Percentiles rank a stretch among this genome's conserved stretches.
phyloP scores from a whole-genome alignment of 2,113 vertebrate genomes.

The Odontophorus gujanensis region DNA sequence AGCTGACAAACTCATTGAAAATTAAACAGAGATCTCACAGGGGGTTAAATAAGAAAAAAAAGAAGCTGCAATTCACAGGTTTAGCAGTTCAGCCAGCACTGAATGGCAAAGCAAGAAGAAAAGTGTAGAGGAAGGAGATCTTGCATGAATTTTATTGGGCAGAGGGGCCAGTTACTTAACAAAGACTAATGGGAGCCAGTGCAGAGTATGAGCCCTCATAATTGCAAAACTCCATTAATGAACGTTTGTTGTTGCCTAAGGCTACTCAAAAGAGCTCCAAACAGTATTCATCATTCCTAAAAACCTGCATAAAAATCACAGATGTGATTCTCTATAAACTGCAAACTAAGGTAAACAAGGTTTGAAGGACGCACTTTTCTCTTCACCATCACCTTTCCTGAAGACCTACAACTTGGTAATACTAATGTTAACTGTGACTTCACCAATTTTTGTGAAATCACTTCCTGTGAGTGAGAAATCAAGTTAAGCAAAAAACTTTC shows the following conservation, averaged over 20 bases:
- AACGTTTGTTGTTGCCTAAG: neutral
- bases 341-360: neutral
- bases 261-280: neutral
- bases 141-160: neutral
- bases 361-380: neutral
- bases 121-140: neutral
- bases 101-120: neutral
- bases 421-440: neutral
- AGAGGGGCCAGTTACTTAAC: neutral
- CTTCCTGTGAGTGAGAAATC: neutral
- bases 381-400: neutral
- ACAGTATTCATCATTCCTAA: neutral
- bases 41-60: accelerated
- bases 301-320: neutral
- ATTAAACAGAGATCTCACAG: neutral
- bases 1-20: neutral
- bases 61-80: neutral
- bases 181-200: neutral
- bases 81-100: neutral
- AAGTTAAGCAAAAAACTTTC: neutral
- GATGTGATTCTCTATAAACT: neutral
- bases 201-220: neutral
- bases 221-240: neutral
- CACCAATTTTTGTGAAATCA: neutral
- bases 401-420: neutral